A percentile compares a stretch with the other conserved stretches of the same genome.
phyloP scores from a whole-genome alignment of 2,797 vertebrate genomes.

The Microctenopoma lineatum region DNA sequence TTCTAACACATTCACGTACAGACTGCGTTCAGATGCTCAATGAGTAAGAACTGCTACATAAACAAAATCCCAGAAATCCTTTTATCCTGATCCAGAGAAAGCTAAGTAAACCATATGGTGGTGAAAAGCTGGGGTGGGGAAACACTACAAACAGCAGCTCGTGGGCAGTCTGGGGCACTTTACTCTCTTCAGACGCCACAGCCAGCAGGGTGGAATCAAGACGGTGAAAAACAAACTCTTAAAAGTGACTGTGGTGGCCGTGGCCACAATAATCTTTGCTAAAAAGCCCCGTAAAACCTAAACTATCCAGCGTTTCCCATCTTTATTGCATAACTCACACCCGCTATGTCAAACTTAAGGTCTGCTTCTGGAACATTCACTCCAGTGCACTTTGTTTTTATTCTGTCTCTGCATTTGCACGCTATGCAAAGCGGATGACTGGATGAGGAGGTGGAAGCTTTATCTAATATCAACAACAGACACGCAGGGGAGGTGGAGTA shows the following conservation, averaged over 20 bases:
- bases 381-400: neutral
- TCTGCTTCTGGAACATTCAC: conserved; percentile 15
- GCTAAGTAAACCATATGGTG: conserved; percentile 57
- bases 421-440: conserved; percentile 7
- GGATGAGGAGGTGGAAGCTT: neutral
- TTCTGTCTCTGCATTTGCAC: conserved; percentile 11
- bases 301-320: conserved; percentile 24
- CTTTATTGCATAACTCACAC: conserved; percentile 36
- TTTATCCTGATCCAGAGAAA: conserved; percentile 60
- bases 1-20: conserved; percentile 25
- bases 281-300: conserved; percentile 36
- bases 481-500: conserved; percentile 6
- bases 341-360: conserved; percentile 32
- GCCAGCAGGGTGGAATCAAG: conserved; percentile 11
- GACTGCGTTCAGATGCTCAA: conserved; percentile 35
- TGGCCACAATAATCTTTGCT: conserved; percentile 27
- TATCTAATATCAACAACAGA: conserved; percentile 14
- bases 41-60: conserved; percentile 36
- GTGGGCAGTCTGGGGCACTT: conserved; percentile 41
- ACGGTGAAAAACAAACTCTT: conserved; percentile 62
- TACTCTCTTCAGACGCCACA: conserved; percentile 20
- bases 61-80: conserved; percentile 53
- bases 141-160: conserved; percentile 42
- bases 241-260: conserved; percentile 40
- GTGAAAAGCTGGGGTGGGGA: neutral